phyloP scores from a whole-genome alignment of 2,113 vertebrate species.

The Alethe castanea region DNA sequence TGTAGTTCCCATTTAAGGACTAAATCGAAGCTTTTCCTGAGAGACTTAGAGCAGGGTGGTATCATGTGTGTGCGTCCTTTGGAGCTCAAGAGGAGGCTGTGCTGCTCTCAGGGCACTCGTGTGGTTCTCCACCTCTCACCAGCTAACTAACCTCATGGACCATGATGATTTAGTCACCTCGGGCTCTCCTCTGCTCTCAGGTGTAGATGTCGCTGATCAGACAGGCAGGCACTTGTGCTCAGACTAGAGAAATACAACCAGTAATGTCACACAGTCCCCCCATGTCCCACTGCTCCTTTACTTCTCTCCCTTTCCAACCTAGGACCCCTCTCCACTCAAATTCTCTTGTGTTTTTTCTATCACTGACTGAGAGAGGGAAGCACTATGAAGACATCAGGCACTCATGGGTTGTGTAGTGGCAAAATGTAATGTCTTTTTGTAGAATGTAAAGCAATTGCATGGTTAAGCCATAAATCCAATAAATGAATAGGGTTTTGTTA shows the following conservation, averaged over 20 bases:
- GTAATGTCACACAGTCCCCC: fast-evolving
- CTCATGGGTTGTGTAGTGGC: not conserved
- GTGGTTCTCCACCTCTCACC: not conserved
- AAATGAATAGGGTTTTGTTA: not conserved
- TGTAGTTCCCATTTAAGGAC: not conserved
- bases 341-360: not conserved
- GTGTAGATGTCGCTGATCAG: not conserved
- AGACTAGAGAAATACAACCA: not conserved
- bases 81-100: not conserved
- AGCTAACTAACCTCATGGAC: not conserved
- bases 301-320: not conserved
- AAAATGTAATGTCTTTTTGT: not conserved
- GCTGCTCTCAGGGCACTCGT: not conserved
- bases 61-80: not conserved
- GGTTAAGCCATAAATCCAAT: not conserved
- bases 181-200: not conserved
- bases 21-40: not conserved
- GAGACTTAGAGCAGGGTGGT: not conserved
- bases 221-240: not conserved
- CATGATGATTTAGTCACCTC: not conserved
- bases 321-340: not conserved
- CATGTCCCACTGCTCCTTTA: not conserved
- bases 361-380: not conserved
- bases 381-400: not conserved
- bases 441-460: not conserved